Base-by-base conservation (phyloP, 1,140 invertebrate genomes). In the Physella acuta region DNA sequence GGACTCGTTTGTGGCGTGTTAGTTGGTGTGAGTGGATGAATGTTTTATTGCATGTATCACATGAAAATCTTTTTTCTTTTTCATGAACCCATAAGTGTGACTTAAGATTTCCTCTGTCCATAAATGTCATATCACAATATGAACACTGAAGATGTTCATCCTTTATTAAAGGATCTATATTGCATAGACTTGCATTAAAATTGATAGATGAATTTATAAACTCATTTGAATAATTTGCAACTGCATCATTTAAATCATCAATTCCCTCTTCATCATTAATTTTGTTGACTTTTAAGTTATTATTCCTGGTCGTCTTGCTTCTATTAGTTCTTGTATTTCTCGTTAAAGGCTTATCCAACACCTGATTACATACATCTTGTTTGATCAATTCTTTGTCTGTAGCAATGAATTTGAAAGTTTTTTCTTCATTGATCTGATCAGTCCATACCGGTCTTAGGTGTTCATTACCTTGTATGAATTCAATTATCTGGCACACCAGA, bases 21-120 rank as follows among this genome's bases (percentile, higher is more conserved):
- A 62, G 36, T 34, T 62, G 60, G 28, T 62, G 60, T 14, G 60
- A 49, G 3, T 37, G 60, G 14, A 62, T 33, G 30, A 62, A 62
- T 2, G 30, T 30, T n/a, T 62, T 62, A 14, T 49, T 49, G 39
- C 60, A 62, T 0, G 44, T n/a, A 2, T 49, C 39, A 49, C 60
- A 62, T 24, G 37, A 26, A n/a, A 44, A 62, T 24, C 3, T 44
- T 30, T 62, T 62, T 44, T 62, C 60, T 62, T 34, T 44, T 30
- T 62, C 60, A 30, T 62, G 60, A 8, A 62, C 39, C 60, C 60
- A 62, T 3, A 62, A 34, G 28, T 62, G 60, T 1, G 60, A 62
- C 37, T 62, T 62, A 3, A 62, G 60, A 44, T 62, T 62, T 30
- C 60, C 2, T 62, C 60, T 62, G 37, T 62, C 60, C 4, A 62